phyloP scores from a whole-genome alignment of 2,888 invertebrate species.

The Tiphia femorata region DNA sequence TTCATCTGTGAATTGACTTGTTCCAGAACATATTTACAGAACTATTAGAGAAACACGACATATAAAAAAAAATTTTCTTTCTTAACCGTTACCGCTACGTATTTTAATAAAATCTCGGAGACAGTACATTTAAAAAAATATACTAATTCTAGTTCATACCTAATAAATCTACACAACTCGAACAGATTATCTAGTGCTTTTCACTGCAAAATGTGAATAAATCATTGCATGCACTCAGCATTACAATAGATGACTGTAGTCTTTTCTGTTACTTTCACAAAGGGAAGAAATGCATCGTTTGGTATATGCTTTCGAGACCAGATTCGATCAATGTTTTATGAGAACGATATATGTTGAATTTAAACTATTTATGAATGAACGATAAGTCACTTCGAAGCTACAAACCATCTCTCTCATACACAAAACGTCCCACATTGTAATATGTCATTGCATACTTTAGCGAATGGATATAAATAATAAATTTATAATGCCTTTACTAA shows the following conservation, averaged over 20 bases:
- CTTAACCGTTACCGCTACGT: too few species aligned
- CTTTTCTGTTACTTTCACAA: constrained; percentile 15
- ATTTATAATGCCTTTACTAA: constrained; percentile 33
- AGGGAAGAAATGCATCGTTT: constrained; percentile 25
- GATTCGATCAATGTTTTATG: constrained; percentile 12
- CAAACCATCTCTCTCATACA: constrained; percentile 36
- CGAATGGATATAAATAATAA: constrained; percentile 43
- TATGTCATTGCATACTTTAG: constrained; percentile 24
- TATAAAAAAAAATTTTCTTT: too few species aligned
- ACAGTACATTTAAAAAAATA: neutral
- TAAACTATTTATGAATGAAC: constrained; percentile 27
- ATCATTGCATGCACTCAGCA: neutral
- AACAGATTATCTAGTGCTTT: neutral
- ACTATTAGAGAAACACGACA: too few species aligned
- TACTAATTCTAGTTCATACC: neutral
- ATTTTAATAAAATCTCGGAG: too few species aligned
- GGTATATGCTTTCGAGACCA: constrained; percentile 16
- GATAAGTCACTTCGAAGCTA: constrained; percentile 21
- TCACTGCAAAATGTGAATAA: constrained; percentile 12
- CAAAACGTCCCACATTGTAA: constrained; percentile 28
- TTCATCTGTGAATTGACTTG: too few species aligned
- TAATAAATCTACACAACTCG: neutral
- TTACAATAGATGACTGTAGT: too few species aligned
- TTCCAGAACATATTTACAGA: too few species aligned
- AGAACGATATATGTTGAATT: constrained; percentile 21